These are phyloP conservation scores for Liposcelis brunnea DNA, from an alignment of 2,888 invertebrate genomes.

Conservation along the genomic window DNA sequence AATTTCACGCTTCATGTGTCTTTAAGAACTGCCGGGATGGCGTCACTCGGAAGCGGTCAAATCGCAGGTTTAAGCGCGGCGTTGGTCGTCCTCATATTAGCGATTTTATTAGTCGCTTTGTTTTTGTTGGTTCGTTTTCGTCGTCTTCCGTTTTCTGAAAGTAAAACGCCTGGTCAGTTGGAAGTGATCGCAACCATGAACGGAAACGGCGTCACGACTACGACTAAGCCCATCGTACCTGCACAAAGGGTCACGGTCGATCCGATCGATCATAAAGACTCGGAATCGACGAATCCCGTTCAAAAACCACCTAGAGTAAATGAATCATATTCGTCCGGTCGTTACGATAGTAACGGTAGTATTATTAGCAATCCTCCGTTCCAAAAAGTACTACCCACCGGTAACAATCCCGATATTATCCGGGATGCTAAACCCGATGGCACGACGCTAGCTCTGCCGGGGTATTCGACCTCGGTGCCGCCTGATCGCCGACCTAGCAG, in stretches of 20 bases:
- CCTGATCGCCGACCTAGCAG: constrained; percentile 40
- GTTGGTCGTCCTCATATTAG: constrained; percentile 55
- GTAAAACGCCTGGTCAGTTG: constrained; percentile 56
- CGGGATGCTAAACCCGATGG: constrained; percentile 8
- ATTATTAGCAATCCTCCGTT: constrained; percentile 18
- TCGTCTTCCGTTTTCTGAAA: constrained; percentile 37
- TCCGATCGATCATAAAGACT: constrained; percentile 1
- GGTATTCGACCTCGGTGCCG: constrained; percentile 21
- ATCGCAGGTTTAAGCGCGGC: constrained; percentile 74
- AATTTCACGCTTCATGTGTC: constrained; percentile 77
- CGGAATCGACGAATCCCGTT: constrained; percentile 38
- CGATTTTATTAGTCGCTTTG: constrained; percentile 53
- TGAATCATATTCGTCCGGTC: constrained; percentile 47
- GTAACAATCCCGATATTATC: constrained; percentile 19
- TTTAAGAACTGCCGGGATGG: constrained; percentile 59
- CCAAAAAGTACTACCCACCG: constrained; percentile 16
- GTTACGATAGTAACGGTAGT: constrained; percentile 49
- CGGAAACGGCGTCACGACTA: constrained; percentile 28
- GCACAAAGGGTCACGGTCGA: constrained; percentile 36
- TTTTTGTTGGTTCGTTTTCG: constrained; percentile 57
- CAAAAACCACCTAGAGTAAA: constrained; percentile 56
- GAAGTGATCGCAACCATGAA: constrained; percentile 47
- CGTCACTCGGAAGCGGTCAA: constrained; percentile 64
- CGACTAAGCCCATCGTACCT: constrained; percentile 30
- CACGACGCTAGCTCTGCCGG: constrained; percentile 3